These are phyloP conservation scores for Nomada lathburiana DNA, from an alignment of 2,888 invertebrate species.

Conservation along the genomic window DNA sequence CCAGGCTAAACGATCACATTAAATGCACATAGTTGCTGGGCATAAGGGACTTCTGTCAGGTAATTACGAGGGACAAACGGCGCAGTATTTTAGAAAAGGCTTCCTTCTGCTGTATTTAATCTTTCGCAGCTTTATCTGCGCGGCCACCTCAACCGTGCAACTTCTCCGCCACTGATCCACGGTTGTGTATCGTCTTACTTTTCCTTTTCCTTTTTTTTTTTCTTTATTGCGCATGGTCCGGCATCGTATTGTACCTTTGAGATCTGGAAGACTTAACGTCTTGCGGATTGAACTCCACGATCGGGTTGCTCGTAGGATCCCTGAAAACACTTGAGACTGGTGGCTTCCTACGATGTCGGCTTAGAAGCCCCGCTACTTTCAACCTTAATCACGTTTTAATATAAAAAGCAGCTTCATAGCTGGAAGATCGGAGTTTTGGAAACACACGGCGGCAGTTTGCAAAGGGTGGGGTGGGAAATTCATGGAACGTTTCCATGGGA, in stretches of 20 bases:
- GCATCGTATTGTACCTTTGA: constrained; percentile 26
- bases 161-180: background rate
- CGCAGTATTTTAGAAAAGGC: constrained; percentile 29
- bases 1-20: constrained; percentile 60
- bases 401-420: constrained; percentile 4
- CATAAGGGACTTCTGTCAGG: constrained; percentile 59
- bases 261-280: constrained; percentile 36
- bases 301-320: constrained; percentile 32
- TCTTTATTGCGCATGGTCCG: background rate
- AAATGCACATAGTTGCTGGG: constrained; percentile 62
- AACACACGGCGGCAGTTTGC: background rate
- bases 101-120: constrained; percentile 25
- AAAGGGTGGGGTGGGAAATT: background rate
- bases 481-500: background rate
- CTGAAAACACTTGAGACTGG: constrained; percentile 54
- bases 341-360: constrained; percentile 48
- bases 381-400: constrained; percentile 27
- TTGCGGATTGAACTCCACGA: constrained; percentile 33
- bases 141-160: background rate
- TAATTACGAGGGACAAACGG: constrained; percentile 59
- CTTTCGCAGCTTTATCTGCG: constrained; percentile 21
- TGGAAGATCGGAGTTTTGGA: constrained; percentile 1
- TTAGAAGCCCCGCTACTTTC: constrained; percentile 46
- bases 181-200: background rate
- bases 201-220: background rate